Evolutionary conservation across 2,888 invertebrate species (phyloP).

Genomic region (Cosmia pyralina): DNA sequence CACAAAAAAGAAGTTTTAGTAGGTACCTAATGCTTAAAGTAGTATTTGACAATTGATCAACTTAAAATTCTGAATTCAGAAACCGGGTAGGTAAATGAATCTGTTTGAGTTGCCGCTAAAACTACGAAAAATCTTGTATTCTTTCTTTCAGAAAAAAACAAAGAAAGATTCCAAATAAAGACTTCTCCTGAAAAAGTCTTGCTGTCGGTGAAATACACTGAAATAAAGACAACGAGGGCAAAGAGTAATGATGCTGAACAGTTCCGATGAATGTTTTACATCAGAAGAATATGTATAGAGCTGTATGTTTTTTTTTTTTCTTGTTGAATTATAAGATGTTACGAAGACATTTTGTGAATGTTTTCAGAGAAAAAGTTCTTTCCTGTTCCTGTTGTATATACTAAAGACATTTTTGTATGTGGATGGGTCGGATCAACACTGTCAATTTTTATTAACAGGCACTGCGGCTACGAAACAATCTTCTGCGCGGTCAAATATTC

Average conservation of each 20-base stretch:
- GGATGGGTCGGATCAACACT: too few species aligned
- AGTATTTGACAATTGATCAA: too few species aligned
- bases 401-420: too few species aligned
- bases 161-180: constrained; percentile 47
- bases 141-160: constrained; percentile 37
- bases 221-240: constrained; percentile 85
- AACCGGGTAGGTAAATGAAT: not conserved
- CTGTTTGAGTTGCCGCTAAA: not conserved
- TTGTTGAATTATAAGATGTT: not conserved
- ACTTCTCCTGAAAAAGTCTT: constrained; percentile 64
- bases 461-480: too few species aligned
- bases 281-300: constrained; percentile 72
- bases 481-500: too few species aligned
- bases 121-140: constrained; percentile 3
- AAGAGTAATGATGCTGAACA: constrained; percentile 87
- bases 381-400: too few species aligned
- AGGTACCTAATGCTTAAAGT: too few species aligned
- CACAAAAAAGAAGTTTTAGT: too few species aligned
- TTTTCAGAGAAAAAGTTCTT: not conserved
- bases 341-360: not conserved
- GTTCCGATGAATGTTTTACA: constrained; percentile 85
- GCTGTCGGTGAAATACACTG: constrained; percentile 77
- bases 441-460: too few species aligned
- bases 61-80: not conserved
- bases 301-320: constrained; percentile 37